A percentile compares a stretch with the other conserved stretches of the same genome.
Conservation (phyloP, 1,140 invertebrate genomes). For the Aphis gossypii region DNA sequence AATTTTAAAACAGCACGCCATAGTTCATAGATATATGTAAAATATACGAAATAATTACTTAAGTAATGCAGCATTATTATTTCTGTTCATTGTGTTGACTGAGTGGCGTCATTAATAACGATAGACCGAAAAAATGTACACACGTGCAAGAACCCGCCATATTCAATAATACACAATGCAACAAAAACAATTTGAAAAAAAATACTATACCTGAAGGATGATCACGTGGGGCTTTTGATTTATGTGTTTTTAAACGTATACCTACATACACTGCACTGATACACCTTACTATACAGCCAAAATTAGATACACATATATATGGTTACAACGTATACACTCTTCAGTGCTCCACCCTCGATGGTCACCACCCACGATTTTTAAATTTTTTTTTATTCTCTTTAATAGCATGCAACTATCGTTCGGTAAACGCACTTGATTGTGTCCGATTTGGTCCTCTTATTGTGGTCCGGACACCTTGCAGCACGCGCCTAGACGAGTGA, state of each 20-base stretch:
- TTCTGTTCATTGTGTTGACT: background rate
- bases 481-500: background rate
- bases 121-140: background rate
- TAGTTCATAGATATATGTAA: background rate
- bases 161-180: background rate
- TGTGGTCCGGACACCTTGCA: background rate
- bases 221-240: conserved; percentile 1
- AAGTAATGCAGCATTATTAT: background rate
- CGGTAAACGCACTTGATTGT: background rate
- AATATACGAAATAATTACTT: background rate
- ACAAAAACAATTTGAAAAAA: background rate
- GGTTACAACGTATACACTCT: background rate
- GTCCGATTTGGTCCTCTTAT: background rate
- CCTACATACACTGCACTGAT: background rate
- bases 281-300: background rate
- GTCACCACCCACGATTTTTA: background rate
- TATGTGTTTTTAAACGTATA: conserved; percentile 13
- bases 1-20: background rate
- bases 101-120: background rate
- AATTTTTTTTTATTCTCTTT: background rate
- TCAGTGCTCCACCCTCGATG: background rate
- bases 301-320: background rate
- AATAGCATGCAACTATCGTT: background rate
- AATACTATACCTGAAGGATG: background rate
- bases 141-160: background rate